Percentiles rank a stretch among this genome's conserved stretches.
Evolutionary conservation across 2,888 invertebrate species (phyloP).

Genomic region (Limnephilus lunatus): DNA sequence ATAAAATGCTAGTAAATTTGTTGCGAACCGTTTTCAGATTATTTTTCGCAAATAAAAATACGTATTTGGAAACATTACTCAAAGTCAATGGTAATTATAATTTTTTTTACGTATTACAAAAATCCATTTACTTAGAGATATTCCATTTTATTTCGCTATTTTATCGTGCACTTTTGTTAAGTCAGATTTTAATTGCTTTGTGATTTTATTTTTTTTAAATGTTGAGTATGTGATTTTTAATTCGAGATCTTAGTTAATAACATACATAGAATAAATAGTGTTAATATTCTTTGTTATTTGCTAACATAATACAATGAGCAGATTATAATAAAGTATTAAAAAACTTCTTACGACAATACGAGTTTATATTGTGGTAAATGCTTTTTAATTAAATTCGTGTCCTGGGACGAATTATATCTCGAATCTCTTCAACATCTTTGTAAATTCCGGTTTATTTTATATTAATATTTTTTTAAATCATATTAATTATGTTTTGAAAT

Average conservation of each 20-base stretch:
- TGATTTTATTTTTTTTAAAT: neutral
- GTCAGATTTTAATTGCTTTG: neutral
- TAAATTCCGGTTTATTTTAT: no score
- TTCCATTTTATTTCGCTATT: neutral
- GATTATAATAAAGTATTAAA: no score
- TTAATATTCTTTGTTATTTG: no score
- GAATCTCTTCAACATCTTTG: no score
- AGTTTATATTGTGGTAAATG: no score
- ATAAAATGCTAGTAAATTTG: slow-evolving; percentile 46
- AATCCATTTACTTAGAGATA: neutral
- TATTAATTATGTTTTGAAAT: no score
- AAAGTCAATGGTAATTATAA: slow-evolving; percentile 15
- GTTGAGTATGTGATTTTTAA: neutral
- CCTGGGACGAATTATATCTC: no score
- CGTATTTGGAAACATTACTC: slow-evolving; percentile 18
- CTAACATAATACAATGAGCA: no score
- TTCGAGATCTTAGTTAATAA: neutral
- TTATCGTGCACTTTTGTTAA: neutral
- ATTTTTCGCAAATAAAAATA: neutral
- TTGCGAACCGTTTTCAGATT: neutral
- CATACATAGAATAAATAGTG: no score
- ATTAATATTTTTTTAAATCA: no score
- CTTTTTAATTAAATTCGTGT: no score
- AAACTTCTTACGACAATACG: no score
- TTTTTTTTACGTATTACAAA: neutral